Conservation (phyloP, 1,140 invertebrate species). For the Halictus rubicundus region DNA sequence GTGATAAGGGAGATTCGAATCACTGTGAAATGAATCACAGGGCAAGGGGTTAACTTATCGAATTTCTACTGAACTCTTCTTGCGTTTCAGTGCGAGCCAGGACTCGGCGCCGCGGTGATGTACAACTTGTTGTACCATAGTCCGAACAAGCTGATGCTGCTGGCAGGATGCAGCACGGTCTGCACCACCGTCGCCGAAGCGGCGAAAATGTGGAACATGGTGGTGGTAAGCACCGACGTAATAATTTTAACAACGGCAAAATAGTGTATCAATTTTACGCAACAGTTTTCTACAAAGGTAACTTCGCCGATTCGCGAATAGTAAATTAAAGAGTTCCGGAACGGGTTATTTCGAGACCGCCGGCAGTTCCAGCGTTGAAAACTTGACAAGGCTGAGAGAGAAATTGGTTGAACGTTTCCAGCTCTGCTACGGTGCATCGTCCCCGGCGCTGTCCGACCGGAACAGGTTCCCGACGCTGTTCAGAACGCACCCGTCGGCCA, state of each 20-base stretch:
- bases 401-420: constrained; percentile 77
- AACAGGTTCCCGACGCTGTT: constrained; percentile 98
- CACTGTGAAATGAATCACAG: too few species aligned
- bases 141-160: constrained; percentile 96
- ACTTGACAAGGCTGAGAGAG: too few species aligned
- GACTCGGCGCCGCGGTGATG: constrained; percentile 97
- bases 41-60: too few species aligned
- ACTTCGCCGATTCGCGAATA: too few species aligned
- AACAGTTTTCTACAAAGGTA: too few species aligned
- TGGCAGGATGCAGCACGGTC: constrained; percentile 99
- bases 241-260: too few species aligned
- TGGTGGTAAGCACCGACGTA: constrained; percentile 99
- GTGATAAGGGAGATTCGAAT: too few species aligned
- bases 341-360: too few species aligned
- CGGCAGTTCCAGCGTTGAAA: too few species aligned
- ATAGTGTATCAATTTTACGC: too few species aligned
- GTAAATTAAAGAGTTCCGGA: too few species aligned
- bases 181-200: constrained; percentile 99
- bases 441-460: constrained; percentile 98
- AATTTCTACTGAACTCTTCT: not conserved
- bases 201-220: constrained; percentile 99
- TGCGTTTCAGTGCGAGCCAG: constrained; percentile 95
- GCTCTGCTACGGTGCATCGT: constrained; percentile 99
- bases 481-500: constrained; percentile 99
- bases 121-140: constrained; percentile 98